Conservation (phyloP, 30 jellyfish, hydroid and myxozoan species). For the Chironex yamaguchii region DNA sequence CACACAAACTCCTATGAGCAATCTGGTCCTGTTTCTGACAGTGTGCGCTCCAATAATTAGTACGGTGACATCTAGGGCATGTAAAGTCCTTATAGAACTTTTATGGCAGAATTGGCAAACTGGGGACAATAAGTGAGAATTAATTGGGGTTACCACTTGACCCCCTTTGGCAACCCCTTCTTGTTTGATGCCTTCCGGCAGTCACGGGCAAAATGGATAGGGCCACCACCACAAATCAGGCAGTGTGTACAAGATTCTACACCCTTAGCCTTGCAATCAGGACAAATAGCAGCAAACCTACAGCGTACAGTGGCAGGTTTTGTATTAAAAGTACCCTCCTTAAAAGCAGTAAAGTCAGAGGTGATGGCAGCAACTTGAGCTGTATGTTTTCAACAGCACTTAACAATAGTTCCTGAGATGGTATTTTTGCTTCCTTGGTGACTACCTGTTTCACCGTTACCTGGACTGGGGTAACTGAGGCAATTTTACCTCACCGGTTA, state of each 20-base stretch:
- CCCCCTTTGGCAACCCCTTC: background rate
- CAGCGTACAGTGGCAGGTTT: background rate
- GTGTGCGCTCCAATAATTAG: background rate
- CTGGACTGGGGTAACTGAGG: background rate
- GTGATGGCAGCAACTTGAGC: background rate
- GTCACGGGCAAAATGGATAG: background rate
- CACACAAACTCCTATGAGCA: background rate
- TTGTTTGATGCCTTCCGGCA: background rate
- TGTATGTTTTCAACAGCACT: background rate
- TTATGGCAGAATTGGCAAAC: conserved; percentile 1
- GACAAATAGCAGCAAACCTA: background rate
- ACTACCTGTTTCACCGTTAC: background rate
- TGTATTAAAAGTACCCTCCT: background rate
- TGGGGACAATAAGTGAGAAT: background rate
- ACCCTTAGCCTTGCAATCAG: background rate
- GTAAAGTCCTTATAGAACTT: background rate
- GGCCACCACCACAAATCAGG: background rate
- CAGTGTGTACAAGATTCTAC: background rate
- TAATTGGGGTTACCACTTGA: background rate
- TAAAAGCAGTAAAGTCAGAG: background rate
- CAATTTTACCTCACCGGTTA: background rate
- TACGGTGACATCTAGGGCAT: background rate
- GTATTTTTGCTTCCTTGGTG: background rate
- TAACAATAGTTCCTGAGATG: background rate
- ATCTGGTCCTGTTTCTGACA: background rate